Percentiles rank a stretch among this genome's conserved stretches.
Evolutionary conservation across 2,888 invertebrate genomes (phyloP).

Genomic region (Drosophila tanythrix): DNA sequence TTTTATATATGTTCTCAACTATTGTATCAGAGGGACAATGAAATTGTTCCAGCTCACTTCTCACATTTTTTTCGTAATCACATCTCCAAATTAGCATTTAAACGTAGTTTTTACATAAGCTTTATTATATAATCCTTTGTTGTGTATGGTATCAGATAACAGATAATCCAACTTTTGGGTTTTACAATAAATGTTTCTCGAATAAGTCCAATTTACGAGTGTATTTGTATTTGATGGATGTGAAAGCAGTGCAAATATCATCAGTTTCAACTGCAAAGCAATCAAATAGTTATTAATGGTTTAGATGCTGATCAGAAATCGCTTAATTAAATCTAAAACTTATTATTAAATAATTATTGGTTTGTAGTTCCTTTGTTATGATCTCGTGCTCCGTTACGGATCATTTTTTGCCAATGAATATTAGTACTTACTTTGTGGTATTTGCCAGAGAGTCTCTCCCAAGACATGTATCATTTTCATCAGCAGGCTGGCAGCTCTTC

Average conservation of each 20-base stretch:
- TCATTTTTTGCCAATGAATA: neutral
- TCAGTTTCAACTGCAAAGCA: slow-evolving; percentile 3
- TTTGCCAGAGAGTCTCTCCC: neutral
- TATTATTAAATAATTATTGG: neutral
- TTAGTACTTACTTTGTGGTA: neutral
- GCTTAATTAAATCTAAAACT: neutral
- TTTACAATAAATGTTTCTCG: slow-evolving; percentile 58
- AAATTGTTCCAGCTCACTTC: slow-evolving; percentile 59
- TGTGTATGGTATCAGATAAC: slow-evolving; percentile 36
- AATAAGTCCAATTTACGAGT: slow-evolving; percentile 20
- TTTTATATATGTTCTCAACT: slow-evolving; percentile 29
- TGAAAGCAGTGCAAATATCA: neutral
- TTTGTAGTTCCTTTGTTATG: neutral
- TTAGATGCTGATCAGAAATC: neutral
- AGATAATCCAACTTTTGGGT: slow-evolving; percentile 30
- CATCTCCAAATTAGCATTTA: slow-evolving; percentile 52
- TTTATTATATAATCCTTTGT: slow-evolving; percentile 39
- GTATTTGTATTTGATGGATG: slow-evolving; percentile 6
- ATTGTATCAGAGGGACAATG: slow-evolving; percentile 54
- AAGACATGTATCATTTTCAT: neutral
- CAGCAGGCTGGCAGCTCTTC: neutral
- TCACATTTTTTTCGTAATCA: slow-evolving; percentile 21
- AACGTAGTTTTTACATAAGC: slow-evolving; percentile 44
- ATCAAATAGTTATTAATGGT: neutral
- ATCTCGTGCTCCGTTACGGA: neutral